These are phyloP conservation scores for Chlorops oryzae DNA, from an alignment of 1,140 invertebrate species.

Conservation along the genomic window DNA sequence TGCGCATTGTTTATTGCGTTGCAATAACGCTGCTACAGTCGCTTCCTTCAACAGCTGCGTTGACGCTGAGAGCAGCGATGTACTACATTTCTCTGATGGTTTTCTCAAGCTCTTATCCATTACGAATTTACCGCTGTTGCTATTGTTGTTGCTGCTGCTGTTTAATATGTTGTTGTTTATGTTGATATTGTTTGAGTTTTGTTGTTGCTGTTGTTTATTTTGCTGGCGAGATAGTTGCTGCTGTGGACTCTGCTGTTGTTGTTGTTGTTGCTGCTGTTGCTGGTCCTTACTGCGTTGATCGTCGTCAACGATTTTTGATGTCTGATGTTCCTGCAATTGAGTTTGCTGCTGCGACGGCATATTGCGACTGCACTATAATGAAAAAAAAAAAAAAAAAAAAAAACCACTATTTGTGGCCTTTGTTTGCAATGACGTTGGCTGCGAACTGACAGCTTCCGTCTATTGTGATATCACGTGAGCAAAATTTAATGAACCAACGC, in stretches of 20 bases:
- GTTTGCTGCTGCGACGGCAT: neutral
- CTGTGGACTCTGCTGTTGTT: conserved; percentile 1
- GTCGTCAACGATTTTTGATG: neutral
- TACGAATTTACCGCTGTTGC: too few species aligned
- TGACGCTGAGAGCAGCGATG: too few species aligned
- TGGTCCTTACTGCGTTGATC: neutral
- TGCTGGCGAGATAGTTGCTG: conserved; percentile 16
- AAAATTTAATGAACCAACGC: too few species aligned
- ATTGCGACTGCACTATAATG: neutral
- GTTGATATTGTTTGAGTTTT: neutral
- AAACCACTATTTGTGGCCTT: neutral
- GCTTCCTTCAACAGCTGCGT: neutral
- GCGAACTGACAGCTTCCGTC: too few species aligned
- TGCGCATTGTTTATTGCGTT: conserved; percentile 29
- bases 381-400: neutral
- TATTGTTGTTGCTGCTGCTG: conserved; percentile 4
- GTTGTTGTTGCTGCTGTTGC: conserved; percentile 7
- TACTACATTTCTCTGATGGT: too few species aligned
- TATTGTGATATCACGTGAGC: too few species aligned
- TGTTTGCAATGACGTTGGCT: neutral
- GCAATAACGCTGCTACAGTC: conserved; percentile 7
- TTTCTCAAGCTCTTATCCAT: too few species aligned
- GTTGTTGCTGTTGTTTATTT: neutral
- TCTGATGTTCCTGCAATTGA: conserved; percentile 3
- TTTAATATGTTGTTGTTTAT: neutral